Evolutionary conservation across 2,113 vertebrate species (phyloP).

Genomic region (Entomyzon cyanotis): DNA sequence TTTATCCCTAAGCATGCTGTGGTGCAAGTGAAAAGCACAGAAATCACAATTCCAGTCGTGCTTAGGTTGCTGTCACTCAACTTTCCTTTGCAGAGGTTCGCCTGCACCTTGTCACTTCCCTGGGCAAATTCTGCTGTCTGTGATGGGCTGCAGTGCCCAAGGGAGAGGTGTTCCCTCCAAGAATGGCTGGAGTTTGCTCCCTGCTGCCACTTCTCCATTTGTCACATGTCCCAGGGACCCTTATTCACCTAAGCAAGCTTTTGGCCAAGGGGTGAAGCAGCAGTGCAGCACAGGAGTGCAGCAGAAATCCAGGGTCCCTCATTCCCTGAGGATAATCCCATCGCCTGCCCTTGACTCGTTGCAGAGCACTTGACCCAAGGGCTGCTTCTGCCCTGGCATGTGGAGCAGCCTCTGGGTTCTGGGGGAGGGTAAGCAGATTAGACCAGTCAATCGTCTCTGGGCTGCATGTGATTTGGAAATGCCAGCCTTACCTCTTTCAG

Average conservation of each 20-base stretch:
- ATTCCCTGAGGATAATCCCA: neutral
- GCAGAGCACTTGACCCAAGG: slow-evolving; percentile 18
- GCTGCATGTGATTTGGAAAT: slow-evolving; percentile 64
- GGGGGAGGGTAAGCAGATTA: slow-evolving; percentile 73
- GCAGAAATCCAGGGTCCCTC: neutral
- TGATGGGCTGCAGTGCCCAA: neutral
- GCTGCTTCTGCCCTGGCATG: slow-evolving; percentile 33
- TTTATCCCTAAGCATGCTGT: neutral
- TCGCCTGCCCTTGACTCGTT: slow-evolving; percentile 9
- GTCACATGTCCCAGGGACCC: neutral
- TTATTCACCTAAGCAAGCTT: neutral
- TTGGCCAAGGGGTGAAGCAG: neutral
- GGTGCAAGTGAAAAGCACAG: neutral
- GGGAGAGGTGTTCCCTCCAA: neutral
- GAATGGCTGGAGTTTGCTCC: neutral
- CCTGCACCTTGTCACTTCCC: neutral
- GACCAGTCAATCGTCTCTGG: slow-evolving; percentile 59
- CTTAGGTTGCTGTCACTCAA: neutral
- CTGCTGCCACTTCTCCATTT: neutral
- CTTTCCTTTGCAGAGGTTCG: neutral
- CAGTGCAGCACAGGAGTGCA: neutral
- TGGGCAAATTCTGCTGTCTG: neutral
- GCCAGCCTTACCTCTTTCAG: slow-evolving; percentile 61
- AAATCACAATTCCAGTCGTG: neutral
- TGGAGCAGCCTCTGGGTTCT: slow-evolving; percentile 31